These are phyloP conservation scores for Luperina nickerlii DNA, from an alignment of 2,888 invertebrate genomes.

Conservation along the genomic window DNA sequence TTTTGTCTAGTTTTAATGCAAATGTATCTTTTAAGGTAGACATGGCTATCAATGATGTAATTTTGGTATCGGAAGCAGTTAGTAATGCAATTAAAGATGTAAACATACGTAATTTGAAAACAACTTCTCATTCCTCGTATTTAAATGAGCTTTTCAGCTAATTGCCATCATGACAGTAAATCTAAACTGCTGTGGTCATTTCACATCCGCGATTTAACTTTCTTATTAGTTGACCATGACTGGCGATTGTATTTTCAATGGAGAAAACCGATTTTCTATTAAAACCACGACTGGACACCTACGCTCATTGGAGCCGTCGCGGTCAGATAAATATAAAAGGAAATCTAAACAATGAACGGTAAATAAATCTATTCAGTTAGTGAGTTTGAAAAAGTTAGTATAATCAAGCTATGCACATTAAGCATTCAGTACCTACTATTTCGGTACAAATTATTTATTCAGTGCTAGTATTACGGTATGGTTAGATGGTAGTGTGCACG, in stretches of 20 bases:
- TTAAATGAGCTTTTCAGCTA: constrained; percentile 7
- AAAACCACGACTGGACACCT: constrained; percentile 29
- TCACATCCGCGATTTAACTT: constrained; percentile 28
- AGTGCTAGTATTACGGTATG: constrained; percentile 41
- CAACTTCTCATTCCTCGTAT: neutral
- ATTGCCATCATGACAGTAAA: neutral
- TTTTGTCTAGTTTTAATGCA: constrained; percentile 41
- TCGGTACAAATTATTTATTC: constrained; percentile 53
- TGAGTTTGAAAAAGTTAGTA: constrained; percentile 25
- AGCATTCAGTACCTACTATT: constrained; percentile 36
- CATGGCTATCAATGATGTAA: constrained; percentile 32
- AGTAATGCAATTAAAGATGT: constrained; percentile 6
- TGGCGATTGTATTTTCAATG: constrained; percentile 46
- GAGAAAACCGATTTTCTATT: constrained; percentile 61
- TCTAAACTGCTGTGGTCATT: constrained; percentile 1
- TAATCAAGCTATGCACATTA: constrained; percentile 27
- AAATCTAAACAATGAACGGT: constrained; percentile 47
- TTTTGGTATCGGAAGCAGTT: constrained; percentile 30
- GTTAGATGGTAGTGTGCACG: constrained; percentile 28
- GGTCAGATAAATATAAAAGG: constrained; percentile 34
- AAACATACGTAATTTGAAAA: neutral
- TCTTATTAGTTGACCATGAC: constrained; percentile 58
- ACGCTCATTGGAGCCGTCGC: constrained; percentile 19
- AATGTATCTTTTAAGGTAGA: constrained; percentile 20
- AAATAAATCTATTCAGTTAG: constrained; percentile 36